Conservation (phyloP, 2,113 vertebrate species). For the Campylorhamphus procurvoides region DNA sequence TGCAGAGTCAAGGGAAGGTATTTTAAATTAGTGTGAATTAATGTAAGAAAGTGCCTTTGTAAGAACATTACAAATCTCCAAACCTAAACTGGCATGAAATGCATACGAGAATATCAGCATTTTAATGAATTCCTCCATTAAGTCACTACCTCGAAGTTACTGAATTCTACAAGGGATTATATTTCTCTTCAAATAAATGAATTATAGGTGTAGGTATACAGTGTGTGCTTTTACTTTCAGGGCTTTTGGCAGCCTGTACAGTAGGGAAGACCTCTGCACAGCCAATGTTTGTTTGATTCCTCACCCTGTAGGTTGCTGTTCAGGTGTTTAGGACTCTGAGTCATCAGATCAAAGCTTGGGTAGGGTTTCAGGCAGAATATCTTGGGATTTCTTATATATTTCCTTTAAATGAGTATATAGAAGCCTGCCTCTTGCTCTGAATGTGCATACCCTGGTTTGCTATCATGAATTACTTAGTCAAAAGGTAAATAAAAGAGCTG, state of each 20-base stretch:
- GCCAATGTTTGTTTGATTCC: background rate
- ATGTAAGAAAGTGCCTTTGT: background rate
- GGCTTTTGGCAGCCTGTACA: background rate
- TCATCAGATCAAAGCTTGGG: background rate
- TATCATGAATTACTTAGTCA: background rate
- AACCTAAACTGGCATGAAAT: background rate
- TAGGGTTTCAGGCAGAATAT: background rate
- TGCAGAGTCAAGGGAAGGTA: background rate
- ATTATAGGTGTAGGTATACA: background rate
- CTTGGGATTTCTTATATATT: background rate
- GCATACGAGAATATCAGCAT: background rate
- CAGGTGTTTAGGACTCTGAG: background rate
- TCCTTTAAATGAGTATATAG: background rate
- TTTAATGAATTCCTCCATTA: background rate
- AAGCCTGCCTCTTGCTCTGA: background rate
- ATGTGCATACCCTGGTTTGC: background rate
- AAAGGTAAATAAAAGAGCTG: background rate
- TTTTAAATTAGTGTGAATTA: background rate
- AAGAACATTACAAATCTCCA: background rate
- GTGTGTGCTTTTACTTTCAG: background rate
- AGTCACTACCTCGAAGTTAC: background rate
- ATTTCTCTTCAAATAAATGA: slow-evolving; percentile 20
- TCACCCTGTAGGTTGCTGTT: background rate
- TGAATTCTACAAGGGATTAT: slow-evolving; percentile 5
- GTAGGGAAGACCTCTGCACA: background rate